phyloP scores from a whole-genome alignment of 2,113 vertebrate species.

The Zosterops pallidus region DNA sequence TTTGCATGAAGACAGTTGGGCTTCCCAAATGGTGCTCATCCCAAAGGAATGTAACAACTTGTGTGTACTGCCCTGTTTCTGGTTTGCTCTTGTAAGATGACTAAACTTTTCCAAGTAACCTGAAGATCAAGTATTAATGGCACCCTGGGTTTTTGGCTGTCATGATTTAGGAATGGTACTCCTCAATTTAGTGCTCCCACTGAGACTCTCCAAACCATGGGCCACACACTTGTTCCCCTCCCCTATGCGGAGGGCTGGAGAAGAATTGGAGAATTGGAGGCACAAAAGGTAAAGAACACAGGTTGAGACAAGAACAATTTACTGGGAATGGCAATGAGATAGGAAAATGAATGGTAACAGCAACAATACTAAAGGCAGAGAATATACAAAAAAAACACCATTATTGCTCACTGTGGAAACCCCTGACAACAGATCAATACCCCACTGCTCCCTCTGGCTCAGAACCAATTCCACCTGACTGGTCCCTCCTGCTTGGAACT shows the following conservation, averaged over 20 bases:
- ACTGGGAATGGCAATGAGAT: background rate
- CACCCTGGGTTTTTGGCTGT: background rate
- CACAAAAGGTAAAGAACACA: background rate
- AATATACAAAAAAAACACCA: rapidly evolving
- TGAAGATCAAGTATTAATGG: background rate
- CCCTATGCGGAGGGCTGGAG: background rate
- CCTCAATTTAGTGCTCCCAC: background rate
- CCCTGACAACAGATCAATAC: background rate
- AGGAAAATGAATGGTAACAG: background rate
- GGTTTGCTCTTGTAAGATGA: background rate
- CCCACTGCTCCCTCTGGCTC: background rate
- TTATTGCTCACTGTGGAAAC: background rate
- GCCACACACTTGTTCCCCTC: background rate
- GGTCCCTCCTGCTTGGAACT: background rate
- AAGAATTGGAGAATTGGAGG: background rate
- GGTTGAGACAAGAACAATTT: background rate
- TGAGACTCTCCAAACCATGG: background rate
- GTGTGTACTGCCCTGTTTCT: background rate
- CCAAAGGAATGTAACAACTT: background rate
- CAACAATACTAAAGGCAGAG: background rate
- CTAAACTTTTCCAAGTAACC: background rate
- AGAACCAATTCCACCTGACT: background rate
- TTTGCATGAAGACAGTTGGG: background rate
- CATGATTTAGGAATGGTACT: background rate
- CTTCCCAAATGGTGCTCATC: background rate